Conservation (phyloP, 2,888 invertebrate species). For the Didymodactylos carnosus region DNA sequence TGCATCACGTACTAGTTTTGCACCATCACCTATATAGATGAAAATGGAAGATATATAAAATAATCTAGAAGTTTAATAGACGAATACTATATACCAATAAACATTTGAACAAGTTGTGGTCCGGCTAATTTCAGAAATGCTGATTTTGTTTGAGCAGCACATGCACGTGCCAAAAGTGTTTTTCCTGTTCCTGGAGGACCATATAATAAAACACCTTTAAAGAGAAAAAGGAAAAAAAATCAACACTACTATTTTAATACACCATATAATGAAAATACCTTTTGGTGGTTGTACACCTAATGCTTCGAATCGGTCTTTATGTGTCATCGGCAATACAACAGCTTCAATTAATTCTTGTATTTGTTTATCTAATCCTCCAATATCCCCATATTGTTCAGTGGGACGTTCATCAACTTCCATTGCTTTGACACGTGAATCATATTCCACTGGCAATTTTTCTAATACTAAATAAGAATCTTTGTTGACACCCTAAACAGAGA, state of each 20-base stretch:
- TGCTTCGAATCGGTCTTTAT: constrained; percentile 84
- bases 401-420: constrained; percentile 99
- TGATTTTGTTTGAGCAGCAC: constrained; percentile 97
- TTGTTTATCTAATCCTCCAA: constrained; percentile 95
- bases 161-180: constrained; percentile 83
- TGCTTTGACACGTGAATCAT: constrained; percentile 82
- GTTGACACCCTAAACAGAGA: constrained; percentile 39
- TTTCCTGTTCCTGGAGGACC: constrained; percentile 87
- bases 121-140: constrained; percentile 95
- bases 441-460: constrained; percentile 87
- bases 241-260: no score
- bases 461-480: constrained; percentile 86
- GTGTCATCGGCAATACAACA: constrained; percentile 95
- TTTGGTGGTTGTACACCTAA: constrained; percentile 96
- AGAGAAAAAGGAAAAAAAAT: no score
- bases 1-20: constrained; percentile 87
- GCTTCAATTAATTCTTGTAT: constrained; percentile 90
- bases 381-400: constrained; percentile 96
- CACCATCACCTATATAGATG: constrained; percentile 48
- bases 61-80: no score
- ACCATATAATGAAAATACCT: no score
- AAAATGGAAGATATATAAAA: no score
- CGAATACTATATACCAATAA: constrained; percentile 47
- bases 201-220: constrained; percentile 66
- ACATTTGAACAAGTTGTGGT: constrained; percentile 97